A percentile compares a stretch with the other conserved stretches of the same genome.
These are phyloP conservation scores for Eolophus roseicapilla DNA, from an alignment of 2,113 vertebrate species.

Conservation along the genomic window DNA sequence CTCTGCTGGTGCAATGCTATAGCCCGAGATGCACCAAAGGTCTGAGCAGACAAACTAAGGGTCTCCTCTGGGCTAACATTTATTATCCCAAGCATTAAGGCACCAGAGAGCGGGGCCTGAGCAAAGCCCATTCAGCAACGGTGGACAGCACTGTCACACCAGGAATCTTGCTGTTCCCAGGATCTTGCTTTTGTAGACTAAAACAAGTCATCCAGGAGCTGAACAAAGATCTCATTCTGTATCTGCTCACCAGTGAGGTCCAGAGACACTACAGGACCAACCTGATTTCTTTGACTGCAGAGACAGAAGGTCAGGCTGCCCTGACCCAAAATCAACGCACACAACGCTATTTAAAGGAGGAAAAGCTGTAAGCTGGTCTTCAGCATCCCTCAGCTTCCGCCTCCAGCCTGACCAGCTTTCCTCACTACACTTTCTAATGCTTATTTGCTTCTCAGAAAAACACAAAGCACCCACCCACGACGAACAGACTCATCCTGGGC, in stretches of 20 bases:
- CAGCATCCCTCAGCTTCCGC: neutral
- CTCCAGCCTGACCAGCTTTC: neutral
- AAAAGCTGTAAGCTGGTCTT: neutral
- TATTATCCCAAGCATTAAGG: neutral
- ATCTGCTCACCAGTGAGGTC: neutral
- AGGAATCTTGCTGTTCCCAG: neutral
- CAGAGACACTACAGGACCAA: neutral
- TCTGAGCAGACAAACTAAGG: neutral
- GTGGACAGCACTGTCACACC: neutral
- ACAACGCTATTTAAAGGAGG: accelerated
- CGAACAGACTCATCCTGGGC: neutral
- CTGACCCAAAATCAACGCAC: neutral
- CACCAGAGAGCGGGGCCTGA: neutral
- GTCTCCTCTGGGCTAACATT: neutral
- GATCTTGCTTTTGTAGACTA: neutral
- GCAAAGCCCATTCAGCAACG: accelerated
- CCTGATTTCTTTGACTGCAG: neutral
- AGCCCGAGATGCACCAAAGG: neutral
- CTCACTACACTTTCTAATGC: neutral
- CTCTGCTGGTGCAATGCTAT: neutral
- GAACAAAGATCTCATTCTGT: neutral
- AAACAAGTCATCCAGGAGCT: neutral
- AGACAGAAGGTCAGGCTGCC: neutral
- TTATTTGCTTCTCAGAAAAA: neutral
- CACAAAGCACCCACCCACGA: neutral